phyloP scores from a whole-genome alignment of 2,113 vertebrate genomes.

The Onychorhynchus coronatus region DNA sequence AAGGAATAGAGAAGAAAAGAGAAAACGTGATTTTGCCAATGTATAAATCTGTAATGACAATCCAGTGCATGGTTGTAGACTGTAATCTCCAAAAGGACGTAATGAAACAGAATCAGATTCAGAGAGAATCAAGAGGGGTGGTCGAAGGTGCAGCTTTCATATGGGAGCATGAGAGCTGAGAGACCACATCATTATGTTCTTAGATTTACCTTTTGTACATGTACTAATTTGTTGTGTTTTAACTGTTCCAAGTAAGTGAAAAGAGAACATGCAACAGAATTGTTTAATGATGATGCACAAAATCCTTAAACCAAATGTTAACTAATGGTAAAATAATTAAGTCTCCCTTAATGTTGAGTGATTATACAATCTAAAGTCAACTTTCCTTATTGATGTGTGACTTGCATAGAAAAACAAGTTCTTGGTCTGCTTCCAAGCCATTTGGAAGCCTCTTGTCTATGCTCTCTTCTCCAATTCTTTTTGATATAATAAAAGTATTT shows the following conservation, averaged over 20 bases:
- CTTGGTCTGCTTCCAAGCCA: constrained; percentile 21
- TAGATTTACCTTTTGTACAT: neutral
- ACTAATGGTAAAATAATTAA: constrained; percentile 39
- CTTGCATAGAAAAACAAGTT: constrained; percentile 34
- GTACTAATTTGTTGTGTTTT: neutral
- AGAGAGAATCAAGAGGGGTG: neutral
- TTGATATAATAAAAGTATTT: neutral
- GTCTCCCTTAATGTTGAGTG: neutral
- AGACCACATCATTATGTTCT: neutral
- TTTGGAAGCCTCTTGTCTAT: constrained; percentile 10
- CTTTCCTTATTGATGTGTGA: neutral
- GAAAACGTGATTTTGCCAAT: neutral
- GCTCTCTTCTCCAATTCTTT: constrained; percentile 37
- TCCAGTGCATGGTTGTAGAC: neutral
- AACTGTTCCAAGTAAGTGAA: constrained; percentile 17
- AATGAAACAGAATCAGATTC: neutral
- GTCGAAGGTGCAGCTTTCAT: neutral
- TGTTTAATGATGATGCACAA: neutral
- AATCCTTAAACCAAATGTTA: constrained; percentile 31
- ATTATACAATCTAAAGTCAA: neutral
- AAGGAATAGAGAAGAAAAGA: neutral
- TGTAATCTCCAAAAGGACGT: neutral
- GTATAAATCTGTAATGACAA: neutral
- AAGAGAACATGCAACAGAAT: neutral
- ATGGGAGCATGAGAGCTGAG: neutral